phyloP scores from a whole-genome alignment of 92 coral and sea anemone species.

The Muricea muricata region DNA sequence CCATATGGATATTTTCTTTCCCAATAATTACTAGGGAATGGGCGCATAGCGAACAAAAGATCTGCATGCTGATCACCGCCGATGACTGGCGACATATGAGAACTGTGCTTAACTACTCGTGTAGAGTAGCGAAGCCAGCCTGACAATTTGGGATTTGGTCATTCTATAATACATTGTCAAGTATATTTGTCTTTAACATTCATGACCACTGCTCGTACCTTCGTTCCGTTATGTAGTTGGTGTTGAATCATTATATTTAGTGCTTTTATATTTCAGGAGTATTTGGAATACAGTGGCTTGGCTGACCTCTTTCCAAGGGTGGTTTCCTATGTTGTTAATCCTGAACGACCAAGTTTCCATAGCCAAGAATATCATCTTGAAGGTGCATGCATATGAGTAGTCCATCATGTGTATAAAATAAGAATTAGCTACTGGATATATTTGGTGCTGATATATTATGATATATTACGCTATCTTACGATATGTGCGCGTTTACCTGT shows the following conservation, averaged over 20 bases:
- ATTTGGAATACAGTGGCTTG: conserved; percentile 82
- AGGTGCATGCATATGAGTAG: conserved; percentile 50
- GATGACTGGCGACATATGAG: too few relatives aligned
- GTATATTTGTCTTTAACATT: too few relatives aligned
- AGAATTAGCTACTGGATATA: background rate
- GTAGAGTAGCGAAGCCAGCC: too few relatives aligned
- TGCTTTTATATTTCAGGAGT: conserved; percentile 64
- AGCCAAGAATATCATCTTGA: conserved; percentile 91
- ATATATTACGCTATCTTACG: background rate
- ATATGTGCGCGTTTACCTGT: too few relatives aligned
- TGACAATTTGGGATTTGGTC: too few relatives aligned
- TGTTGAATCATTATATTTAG: background rate
- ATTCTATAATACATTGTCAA: too few relatives aligned
- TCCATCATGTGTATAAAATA: background rate
- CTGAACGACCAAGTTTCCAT: conserved; percentile 86
- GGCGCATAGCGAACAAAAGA: too few relatives aligned
- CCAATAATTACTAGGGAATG: too few relatives aligned
- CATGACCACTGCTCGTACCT: background rate
- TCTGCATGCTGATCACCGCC: too few relatives aligned
- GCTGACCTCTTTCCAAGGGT: conserved; percentile 86
- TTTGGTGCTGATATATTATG: background rate
- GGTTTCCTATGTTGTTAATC: conserved; percentile 78
- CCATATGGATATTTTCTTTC: too few relatives aligned
- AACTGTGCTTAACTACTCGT: too few relatives aligned
- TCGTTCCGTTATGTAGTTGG: too few relatives aligned